Evolutionary conservation across 2,113 vertebrate genomes (phyloP), one percentile per base, ranked within the genome.

Genomic region (Pleuronectes platessa): DNA sequence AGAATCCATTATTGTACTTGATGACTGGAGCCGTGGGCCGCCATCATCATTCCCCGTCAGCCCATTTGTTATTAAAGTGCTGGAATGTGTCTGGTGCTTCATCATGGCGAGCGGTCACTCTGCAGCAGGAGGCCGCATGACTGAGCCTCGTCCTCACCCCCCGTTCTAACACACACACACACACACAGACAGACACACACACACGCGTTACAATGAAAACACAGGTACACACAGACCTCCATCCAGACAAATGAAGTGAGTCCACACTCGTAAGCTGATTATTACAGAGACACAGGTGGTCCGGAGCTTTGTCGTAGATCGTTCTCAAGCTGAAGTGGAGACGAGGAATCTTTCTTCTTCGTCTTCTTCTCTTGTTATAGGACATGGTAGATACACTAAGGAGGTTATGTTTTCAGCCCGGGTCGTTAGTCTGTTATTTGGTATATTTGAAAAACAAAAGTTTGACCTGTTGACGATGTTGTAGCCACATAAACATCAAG

Each of bases 1-100:
- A 68, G 70, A 64, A 83, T 83, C 68, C 85, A 68, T 74, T 78
- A 74, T 74, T 69, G 71, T 58, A 27, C 71, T 56, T 73, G 78
- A 83, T 66, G 83, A 91, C 71, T 89, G 81, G 88, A 85, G 65
- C 71, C 64, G 13, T 75, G 80, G 68, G 76, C 59, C 68, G 35
- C 71, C 78, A 23, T 74, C 84, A 89, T 88, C 82, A 81, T 83
- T 90, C 82, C 80, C 81, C 86, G 92, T 92, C 92, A 92, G 86
- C 51, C 86, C 90, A 92, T 94, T 93, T 92, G 90, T 94, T 94
- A 93, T 94, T 91, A 92, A 89, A 90, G 90, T 87, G 81, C 68
- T 90, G 93, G 94, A 95, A 94, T 95, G 93, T 84, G 90, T 84
- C 79, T 81, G 88, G 88, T 88, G 77, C 92, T 93, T 94, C 82